Evolutionary conservation across 2,888 invertebrate species (phyloP).

Genomic region (Stenurella melanura): DNA sequence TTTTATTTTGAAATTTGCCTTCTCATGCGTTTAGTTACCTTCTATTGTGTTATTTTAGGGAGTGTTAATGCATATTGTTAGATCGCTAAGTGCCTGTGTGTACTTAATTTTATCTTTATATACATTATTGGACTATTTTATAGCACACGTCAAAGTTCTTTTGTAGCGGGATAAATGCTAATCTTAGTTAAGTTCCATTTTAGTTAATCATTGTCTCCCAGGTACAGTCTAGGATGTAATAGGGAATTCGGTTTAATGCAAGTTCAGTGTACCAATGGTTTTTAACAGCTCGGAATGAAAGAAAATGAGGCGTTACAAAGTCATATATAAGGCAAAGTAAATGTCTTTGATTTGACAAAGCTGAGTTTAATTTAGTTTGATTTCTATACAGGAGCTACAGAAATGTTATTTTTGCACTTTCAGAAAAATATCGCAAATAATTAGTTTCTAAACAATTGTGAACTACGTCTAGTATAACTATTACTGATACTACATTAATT

Average conservation of each 20-base stretch:
- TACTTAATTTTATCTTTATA: slow-evolving; percentile 38
- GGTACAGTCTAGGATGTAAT: slow-evolving; percentile 10
- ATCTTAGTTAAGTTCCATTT: slow-evolving; percentile 27
- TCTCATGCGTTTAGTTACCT: slow-evolving; percentile 65
- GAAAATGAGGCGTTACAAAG: not conserved
- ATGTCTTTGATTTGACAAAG: too few relatives aligned
- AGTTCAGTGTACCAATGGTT: not conserved
- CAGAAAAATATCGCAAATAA: too few relatives aligned
- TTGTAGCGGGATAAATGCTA: slow-evolving; percentile 23
- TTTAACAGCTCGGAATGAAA: not conserved
- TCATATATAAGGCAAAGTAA: not conserved
- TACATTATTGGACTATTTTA: slow-evolving; percentile 37
- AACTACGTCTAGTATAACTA: too few relatives aligned
- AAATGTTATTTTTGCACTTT: too few relatives aligned
- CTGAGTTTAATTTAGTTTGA: too few relatives aligned
- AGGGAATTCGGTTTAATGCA: slow-evolving; percentile 1
- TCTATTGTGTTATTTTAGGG: slow-evolving; percentile 57
- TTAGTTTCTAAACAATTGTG: too few relatives aligned
- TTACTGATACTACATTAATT: too few relatives aligned
- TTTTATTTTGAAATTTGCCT: slow-evolving; percentile 68
- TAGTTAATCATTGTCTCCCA: slow-evolving; percentile 31
- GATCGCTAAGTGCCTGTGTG: slow-evolving; percentile 39
- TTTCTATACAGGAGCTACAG: too few relatives aligned
- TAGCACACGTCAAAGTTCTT: slow-evolving; percentile 41
- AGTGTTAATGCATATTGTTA: slow-evolving; percentile 54